Conservation (phyloP, 1,140 invertebrate species). For the Formica exsecta region DNA sequence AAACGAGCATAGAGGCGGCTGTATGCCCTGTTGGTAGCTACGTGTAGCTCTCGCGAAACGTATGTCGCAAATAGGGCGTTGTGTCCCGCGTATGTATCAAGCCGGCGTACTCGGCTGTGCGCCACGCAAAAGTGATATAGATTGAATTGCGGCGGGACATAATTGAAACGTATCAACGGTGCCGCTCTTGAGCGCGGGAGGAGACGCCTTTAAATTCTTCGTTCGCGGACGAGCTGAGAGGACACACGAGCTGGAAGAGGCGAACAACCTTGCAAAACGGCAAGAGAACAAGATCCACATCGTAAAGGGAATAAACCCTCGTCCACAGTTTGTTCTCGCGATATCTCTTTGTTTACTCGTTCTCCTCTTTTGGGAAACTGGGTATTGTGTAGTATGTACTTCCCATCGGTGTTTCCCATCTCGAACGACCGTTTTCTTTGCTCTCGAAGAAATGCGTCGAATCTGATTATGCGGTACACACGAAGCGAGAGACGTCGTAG, state of each 20-base stretch:
- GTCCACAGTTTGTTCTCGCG: not conserved
- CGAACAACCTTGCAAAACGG: not conserved
- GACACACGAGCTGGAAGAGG: not conserved
- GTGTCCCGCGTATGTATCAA: not conserved
- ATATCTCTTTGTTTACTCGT: slow-evolving; percentile 42
- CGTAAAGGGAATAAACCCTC: not conserved
- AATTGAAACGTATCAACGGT: slow-evolving; percentile 52
- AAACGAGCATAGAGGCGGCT: slow-evolving; percentile 42
- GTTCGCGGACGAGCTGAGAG: not conserved
- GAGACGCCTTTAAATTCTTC: not conserved
- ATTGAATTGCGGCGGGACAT: slow-evolving; percentile 71
- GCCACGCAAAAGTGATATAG: slow-evolving; percentile 60
- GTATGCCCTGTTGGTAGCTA: not conserved
- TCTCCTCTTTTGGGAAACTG: too few relatives aligned
- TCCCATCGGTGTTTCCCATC: not conserved
- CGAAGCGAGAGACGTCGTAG: not conserved
- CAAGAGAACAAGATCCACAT: not conserved
- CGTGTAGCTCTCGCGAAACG: not conserved
- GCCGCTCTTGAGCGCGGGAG: not conserved
- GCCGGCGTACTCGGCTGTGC: not conserved
- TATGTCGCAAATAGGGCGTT: not conserved
- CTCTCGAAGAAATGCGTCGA: slow-evolving; percentile 29
- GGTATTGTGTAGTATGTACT: not conserved
- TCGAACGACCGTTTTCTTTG: slow-evolving; percentile 31
- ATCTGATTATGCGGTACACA: slow-evolving; percentile 29